Conservation (phyloP, 1,140 invertebrate species). For the Ooceraea biroi region DNA sequence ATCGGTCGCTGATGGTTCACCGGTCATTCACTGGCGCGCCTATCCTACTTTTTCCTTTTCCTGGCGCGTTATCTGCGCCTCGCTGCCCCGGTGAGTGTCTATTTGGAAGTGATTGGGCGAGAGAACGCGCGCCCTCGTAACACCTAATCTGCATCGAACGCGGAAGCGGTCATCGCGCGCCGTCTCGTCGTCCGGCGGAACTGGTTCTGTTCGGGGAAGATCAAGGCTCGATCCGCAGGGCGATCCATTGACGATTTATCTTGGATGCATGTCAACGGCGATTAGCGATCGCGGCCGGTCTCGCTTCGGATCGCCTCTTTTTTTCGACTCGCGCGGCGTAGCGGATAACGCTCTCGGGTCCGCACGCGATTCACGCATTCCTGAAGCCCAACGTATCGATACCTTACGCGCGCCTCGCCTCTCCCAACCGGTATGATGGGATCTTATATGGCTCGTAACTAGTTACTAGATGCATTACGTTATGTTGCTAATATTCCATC, state of each 20-base stretch:
- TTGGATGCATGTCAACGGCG: slow-evolving; percentile 45
- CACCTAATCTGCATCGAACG: slow-evolving; percentile 64
- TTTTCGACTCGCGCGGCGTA: slow-evolving; percentile 13
- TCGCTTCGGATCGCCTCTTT: slow-evolving; percentile 1
- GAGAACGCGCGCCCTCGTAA: slow-evolving; percentile 29
- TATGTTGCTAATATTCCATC: slow-evolving; percentile 17
- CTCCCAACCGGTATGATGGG: slow-evolving; percentile 27
- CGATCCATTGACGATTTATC: slow-evolving; percentile 63
- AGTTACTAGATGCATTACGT: slow-evolving; percentile 22
- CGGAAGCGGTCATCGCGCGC: slow-evolving; percentile 53
- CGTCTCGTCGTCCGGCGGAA: slow-evolving; percentile 52
- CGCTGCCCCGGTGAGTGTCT: slow-evolving; percentile 7
- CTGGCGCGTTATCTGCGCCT: neutral
- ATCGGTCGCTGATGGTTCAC: neutral
- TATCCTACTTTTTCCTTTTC: slow-evolving; percentile 12
- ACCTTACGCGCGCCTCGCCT: neutral
- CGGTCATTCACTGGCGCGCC: neutral
- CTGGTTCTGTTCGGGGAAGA: slow-evolving; percentile 69
- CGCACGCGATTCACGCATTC: slow-evolving; percentile 55
- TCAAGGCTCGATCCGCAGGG: slow-evolving; percentile 59
- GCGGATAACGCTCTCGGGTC: slow-evolving; percentile 32
- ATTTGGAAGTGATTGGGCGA: slow-evolving; percentile 37
- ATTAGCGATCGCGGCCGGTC: slow-evolving; percentile 22
- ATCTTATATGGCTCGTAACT: slow-evolving; percentile 44
- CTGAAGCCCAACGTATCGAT: slow-evolving; percentile 34